These are phyloP conservation scores for Mnemiopsis leidyi DNA, from an alignment of 37 sponge, comb jelly and placozoan genomes.

Conservation along the genomic window DNA sequence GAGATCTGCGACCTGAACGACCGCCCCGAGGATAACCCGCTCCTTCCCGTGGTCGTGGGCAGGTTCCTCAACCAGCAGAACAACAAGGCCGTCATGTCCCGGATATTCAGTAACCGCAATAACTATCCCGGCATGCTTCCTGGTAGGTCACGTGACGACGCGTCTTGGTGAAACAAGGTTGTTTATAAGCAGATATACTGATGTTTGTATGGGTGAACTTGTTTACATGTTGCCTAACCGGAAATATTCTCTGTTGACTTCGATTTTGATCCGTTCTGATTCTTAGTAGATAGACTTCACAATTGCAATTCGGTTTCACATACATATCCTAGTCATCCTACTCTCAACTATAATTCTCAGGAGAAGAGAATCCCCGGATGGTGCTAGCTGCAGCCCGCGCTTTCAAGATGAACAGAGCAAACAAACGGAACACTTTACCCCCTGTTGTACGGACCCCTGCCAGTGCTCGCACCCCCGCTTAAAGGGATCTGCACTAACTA, in stretches of 20 bases:
- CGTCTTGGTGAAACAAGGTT: no score
- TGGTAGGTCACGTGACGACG: no score
- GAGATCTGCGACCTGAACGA: slow-evolving; percentile 52
- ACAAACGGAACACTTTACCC: not conserved
- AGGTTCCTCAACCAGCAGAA: not conserved
- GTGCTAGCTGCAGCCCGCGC: not conserved
- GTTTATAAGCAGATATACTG: no score
- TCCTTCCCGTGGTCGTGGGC: not conserved
- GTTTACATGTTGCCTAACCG: no score
- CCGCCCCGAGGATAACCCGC: slow-evolving; percentile 35
- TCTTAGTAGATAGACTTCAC: no score
- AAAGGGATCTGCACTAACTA: no score
- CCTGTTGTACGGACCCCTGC: not conserved
- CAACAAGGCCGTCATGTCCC: not conserved
- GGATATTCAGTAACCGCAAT: not conserved
- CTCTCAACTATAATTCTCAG: no score
- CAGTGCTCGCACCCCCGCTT: not conserved
- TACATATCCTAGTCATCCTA: no score
- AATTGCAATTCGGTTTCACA: no score
- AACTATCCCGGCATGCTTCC: not conserved
- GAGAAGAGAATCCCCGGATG: not conserved
- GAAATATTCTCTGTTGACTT: no score
- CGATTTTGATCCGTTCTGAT: not conserved
- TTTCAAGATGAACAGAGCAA: not conserved
- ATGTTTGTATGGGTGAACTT: no score